These are phyloP conservation scores for Orientallactaga sibirica DNA, from an alignment of 2,797 vertebrate species.

Conservation along the genomic window DNA sequence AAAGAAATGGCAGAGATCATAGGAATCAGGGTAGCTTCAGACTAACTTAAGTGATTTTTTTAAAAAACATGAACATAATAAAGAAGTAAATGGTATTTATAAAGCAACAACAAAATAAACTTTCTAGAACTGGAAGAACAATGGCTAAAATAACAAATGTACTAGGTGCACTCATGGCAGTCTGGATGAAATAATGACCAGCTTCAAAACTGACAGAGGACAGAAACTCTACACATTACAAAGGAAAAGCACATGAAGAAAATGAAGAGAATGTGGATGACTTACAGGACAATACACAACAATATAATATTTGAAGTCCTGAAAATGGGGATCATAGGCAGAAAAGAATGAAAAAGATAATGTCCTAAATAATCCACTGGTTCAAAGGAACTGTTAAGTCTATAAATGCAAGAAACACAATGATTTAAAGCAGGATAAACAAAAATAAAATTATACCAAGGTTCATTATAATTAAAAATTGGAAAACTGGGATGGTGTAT, in stretches of 20 bases:
- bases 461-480: slow-evolving; percentile 1
- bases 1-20: not conserved
- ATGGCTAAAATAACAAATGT: not conserved
- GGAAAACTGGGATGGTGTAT: not conserved
- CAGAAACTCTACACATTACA: not conserved
- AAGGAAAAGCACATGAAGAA: not conserved
- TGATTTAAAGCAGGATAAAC: not conserved
- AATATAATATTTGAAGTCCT: not conserved
- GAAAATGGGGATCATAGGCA: not conserved
- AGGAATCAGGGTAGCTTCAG: not conserved
- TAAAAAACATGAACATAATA: slow-evolving; percentile 51
- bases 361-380: not conserved
- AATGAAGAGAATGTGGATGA: not conserved
- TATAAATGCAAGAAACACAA: not conserved
- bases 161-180: not conserved
- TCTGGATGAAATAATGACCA: not conserved
- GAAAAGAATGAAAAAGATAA: slow-evolving; percentile 6
- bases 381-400: not conserved
- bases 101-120: slow-evolving; percentile 18
- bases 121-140: slow-evolving; percentile 46
- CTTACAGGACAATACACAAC: not conserved
- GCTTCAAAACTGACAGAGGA: not conserved
- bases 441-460: not conserved
- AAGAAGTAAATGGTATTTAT: slow-evolving; percentile 1
- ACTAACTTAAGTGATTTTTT: slow-evolving; percentile 61